Percentiles rank a stretch among this genome's conserved stretches.
phyloP scores from a whole-genome alignment of 2,888 invertebrate genomes.

The Tenodera sinensis region DNA sequence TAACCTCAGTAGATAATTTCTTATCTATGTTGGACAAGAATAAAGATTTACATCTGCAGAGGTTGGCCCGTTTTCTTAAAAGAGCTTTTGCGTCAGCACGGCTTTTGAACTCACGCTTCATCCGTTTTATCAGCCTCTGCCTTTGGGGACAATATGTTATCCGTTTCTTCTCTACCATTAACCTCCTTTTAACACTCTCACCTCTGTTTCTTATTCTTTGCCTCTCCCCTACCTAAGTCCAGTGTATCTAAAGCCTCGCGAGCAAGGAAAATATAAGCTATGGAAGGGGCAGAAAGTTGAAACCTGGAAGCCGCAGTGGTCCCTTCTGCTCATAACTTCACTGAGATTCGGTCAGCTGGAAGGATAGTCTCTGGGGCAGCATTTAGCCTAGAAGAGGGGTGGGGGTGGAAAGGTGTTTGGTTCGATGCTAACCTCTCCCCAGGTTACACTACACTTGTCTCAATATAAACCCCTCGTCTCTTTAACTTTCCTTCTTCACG shows the following conservation, averaged over 20 bases:
- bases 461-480: not conserved
- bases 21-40: not conserved
- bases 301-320: not conserved
- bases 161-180: not conserved
- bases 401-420: not conserved
- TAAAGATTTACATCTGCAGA: not conserved
- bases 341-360: not conserved
- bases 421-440: slow-evolving; percentile 3
- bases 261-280: not conserved
- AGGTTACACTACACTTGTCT: not conserved
- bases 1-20: no score
- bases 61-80: not conserved
- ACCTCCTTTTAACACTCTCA: not conserved
- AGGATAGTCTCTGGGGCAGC: not conserved
- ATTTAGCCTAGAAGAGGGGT: not conserved
- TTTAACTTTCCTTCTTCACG: not conserved
- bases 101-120: not conserved
- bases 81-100: not conserved
- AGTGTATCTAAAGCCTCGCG: not conserved
- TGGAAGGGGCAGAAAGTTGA: not conserved
- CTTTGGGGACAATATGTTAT: not conserved
- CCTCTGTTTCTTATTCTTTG: not conserved
- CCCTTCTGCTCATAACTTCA: not conserved
- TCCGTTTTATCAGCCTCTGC: not conserved
- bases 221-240: not conserved